A percentile compares a stretch with the other conserved stretches of the same genome.
phyloP scores from a whole-genome alignment of 2,797 vertebrate genomes.

The Peromyscus aztecus region DNA sequence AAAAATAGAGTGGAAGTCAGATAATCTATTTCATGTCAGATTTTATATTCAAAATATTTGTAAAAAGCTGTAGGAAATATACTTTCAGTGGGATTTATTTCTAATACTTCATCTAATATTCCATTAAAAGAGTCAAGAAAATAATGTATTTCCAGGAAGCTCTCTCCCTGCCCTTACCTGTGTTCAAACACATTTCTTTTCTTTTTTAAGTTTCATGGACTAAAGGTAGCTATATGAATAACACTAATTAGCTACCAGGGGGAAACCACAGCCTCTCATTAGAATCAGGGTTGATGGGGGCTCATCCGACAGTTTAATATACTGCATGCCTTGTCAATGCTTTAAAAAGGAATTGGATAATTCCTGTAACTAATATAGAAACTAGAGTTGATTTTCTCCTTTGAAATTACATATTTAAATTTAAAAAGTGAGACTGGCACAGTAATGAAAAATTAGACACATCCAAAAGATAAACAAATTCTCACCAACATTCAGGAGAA shows the following conservation, averaged over 20 bases:
- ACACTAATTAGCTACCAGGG: conserved; percentile 82
- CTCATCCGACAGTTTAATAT: conserved; percentile 71
- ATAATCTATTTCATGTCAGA: conserved; percentile 59
- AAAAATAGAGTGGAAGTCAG: conserved; percentile 50
- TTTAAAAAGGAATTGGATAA: conserved; percentile 75
- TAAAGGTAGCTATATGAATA: conserved; percentile 81
- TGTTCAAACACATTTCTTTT: conserved; percentile 76
- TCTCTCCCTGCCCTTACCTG: conserved; percentile 53
- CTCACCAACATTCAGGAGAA: background rate
- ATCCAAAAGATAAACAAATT: conserved; percentile 69
- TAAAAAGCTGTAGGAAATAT: conserved; percentile 34
- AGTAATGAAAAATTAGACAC: conserved; percentile 65
- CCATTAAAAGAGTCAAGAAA: conserved; percentile 77
- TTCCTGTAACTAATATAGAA: conserved; percentile 81
- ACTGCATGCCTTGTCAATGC: conserved; percentile 70
- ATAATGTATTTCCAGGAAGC: conserved; percentile 80
- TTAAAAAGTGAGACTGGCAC: conserved; percentile 58
- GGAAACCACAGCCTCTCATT: conserved; percentile 71
- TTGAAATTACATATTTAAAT: conserved; percentile 75
- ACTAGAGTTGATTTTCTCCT: conserved; percentile 73
- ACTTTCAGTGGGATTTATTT: conserved; percentile 49
- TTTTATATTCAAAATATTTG: conserved; percentile 66
- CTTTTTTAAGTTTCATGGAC: conserved; percentile 63
- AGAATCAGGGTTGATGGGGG: conserved; percentile 79
- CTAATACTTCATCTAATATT: conserved; percentile 70